Conservation (phyloP, 2,797 vertebrate species). For the Momotus momota region DNA sequence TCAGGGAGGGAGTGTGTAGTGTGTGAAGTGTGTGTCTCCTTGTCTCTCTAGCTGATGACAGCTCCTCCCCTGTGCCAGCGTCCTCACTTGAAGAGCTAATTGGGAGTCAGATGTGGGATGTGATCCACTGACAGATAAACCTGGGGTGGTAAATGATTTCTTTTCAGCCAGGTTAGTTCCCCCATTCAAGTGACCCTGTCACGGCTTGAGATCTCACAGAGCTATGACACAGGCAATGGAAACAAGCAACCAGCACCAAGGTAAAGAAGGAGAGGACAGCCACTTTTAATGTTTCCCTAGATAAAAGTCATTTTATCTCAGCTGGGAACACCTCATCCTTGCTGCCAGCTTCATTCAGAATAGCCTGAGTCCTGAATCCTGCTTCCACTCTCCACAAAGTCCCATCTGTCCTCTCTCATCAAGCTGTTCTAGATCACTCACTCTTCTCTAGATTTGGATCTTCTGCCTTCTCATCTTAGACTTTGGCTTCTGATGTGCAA, state of each 20-base stretch:
- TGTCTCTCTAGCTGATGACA: neutral
- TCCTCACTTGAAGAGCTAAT: neutral
- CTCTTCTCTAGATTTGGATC: neutral
- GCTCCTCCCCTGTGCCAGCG: neutral
- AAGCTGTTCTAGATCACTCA: neutral
- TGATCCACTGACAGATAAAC: neutral
- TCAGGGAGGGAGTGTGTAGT: neutral
- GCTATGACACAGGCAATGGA: neutral
- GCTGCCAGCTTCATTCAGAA: neutral
- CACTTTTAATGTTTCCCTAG: neutral
- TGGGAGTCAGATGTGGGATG: neutral
- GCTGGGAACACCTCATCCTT: neutral
- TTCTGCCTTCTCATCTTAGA: neutral
- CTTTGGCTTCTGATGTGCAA: neutral
- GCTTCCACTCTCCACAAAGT: neutral
- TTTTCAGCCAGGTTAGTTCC: neutral
- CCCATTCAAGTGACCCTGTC: neutral
- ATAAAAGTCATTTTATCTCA: neutral
- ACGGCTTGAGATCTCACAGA: neutral
- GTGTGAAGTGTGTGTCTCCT: neutral
- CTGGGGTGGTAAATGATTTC: neutral
- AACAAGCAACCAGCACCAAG: neutral
- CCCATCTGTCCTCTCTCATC: neutral
- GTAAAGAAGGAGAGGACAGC: neutral
- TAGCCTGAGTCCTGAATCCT: neutral